A percentile compares a stretch with the other conserved stretches of the same genome.
Conservation (phyloP, 2,797 vertebrate species). For the Sebastiscus albofasciatus region DNA sequence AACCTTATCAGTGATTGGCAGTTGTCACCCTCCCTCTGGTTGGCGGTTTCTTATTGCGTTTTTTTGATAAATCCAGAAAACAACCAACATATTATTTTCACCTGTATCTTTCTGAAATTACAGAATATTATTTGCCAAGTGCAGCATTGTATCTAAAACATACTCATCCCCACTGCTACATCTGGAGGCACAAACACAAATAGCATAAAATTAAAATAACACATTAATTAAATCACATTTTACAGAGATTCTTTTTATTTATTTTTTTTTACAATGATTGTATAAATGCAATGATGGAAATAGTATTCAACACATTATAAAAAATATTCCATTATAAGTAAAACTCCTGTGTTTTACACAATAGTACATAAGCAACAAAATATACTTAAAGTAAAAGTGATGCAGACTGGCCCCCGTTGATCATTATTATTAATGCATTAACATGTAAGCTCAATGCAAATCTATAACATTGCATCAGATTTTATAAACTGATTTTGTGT, state of each 20-base stretch:
- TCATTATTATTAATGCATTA: background rate
- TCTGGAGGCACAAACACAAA: background rate
- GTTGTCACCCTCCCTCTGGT: background rate
- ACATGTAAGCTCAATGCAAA: background rate
- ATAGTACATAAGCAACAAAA: background rate
- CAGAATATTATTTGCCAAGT: background rate
- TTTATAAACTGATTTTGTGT: background rate
- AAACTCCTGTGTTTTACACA: background rate
- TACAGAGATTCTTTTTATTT: background rate
- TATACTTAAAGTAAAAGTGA: background rate
- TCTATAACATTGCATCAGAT: background rate
- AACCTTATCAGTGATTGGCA: background rate
- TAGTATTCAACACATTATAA: background rate
- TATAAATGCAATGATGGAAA: background rate
- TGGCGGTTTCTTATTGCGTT: background rate
- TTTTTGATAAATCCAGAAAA: background rate
- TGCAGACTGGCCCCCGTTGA: background rate
- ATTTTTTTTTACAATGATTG: background rate
- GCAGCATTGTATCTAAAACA: background rate
- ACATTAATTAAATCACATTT: conserved; percentile 3
- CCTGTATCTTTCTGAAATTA: background rate
- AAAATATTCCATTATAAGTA: background rate
- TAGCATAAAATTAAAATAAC: background rate
- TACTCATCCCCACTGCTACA: background rate
- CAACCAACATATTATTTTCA: background rate